Evolutionary conservation across 2,797 vertebrate genomes (phyloP).

Genomic region (Anolis apletophallus): DNA sequence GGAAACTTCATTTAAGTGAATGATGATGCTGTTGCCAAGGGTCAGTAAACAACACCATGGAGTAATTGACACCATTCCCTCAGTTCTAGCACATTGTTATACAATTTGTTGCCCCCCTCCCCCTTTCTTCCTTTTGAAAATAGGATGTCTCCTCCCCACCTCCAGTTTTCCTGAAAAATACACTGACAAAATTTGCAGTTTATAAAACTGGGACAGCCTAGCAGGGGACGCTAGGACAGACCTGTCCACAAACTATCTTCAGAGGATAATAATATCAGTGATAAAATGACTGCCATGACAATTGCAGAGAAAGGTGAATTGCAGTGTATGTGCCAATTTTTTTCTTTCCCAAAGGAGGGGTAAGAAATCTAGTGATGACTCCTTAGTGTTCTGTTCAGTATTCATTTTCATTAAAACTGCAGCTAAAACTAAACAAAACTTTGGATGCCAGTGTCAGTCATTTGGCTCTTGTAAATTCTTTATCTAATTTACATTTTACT

Average conservation of each 20-base stretch:
- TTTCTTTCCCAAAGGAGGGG: not conserved
- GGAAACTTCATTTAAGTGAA: not conserved
- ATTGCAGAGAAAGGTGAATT: constrained; percentile 52
- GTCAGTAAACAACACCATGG: not conserved
- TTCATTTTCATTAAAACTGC: constrained; percentile 35
- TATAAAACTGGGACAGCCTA: constrained; percentile 74
- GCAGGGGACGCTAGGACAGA: constrained; percentile 55
- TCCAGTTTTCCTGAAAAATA: not conserved
- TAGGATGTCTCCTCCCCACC: not conserved
- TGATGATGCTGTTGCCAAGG: not conserved
- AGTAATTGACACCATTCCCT: not conserved
- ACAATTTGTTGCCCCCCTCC: constrained; percentile 55
- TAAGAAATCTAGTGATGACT: not conserved
- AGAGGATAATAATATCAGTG: constrained; percentile 66
- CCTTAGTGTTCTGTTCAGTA: not conserved
- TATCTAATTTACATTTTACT: constrained; percentile 69
- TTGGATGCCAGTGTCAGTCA: constrained; percentile 35
- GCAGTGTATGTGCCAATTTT: not conserved
- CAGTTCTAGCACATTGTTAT: not conserved
- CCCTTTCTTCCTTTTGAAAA: constrained; percentile 41
- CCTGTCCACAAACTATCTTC: constrained; percentile 61
- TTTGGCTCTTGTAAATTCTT: constrained; percentile 69
- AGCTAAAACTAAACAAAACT: not conserved
- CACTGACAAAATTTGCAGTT: constrained; percentile 69
- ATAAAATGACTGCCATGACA: constrained; percentile 51